Conservation (phyloP, 2,797 vertebrate species). For the Apogon talboti region DNA sequence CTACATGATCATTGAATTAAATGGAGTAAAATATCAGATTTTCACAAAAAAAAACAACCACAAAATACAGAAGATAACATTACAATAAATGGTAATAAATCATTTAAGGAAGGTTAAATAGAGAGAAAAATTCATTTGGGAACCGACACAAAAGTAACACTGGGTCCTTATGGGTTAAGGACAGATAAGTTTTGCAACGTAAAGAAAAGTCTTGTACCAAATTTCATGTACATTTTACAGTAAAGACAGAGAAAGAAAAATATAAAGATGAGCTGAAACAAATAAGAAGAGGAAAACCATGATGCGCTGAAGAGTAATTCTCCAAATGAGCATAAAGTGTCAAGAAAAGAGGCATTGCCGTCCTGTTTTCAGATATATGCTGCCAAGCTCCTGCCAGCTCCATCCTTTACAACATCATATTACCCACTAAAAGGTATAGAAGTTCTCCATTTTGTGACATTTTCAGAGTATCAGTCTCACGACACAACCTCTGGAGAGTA, state of each 20-base stretch:
- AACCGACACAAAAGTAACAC: too few species aligned
- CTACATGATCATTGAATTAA: too few species aligned
- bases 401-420: conserved; percentile 13
- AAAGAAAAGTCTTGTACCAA: not conserved
- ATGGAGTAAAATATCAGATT: too few species aligned
- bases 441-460: conserved; percentile 7
- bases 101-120: too few species aligned
- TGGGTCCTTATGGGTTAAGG: too few species aligned
- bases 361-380: conserved; percentile 4
- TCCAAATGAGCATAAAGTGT: conserved; percentile 20
- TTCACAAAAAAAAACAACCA: too few species aligned
- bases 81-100: too few species aligned
- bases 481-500: conserved; percentile 4
- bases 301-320: conserved; percentile 19
- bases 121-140: too few species aligned
- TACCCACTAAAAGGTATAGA: conserved; percentile 16
- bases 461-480: conserved; percentile 5
- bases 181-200: not conserved
- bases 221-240: not conserved
- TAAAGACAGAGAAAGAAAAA: not conserved
- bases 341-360: conserved; percentile 12
- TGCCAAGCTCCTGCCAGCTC: conserved; percentile 15
- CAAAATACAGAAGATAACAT: too few species aligned
- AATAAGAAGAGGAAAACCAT: conserved; percentile 5
- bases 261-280: not conserved